Base-by-base conservation (phyloP, 2,113 vertebrate genomes). In the Glaucomys volans region DNA sequence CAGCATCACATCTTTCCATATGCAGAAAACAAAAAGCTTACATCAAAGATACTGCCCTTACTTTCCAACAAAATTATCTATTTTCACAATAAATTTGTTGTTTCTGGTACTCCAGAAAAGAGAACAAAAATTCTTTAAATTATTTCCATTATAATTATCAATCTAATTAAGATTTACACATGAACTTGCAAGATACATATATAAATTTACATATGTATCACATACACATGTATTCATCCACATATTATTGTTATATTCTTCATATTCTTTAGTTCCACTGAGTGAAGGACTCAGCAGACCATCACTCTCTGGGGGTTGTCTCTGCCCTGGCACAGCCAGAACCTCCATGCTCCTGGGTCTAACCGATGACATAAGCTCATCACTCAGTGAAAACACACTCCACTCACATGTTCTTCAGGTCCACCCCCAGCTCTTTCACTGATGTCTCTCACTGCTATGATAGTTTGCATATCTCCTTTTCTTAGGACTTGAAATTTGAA, bases 81-180 rank as follows among this genome's bases (percentile, higher is more conserved):
- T n/a, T 42, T 66, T 89, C 3, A 76, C 12, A 59, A 40, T 64
- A 77, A 74, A 52, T 35, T 50, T 59, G 11, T 32, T 64, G 7
- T 50, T 50, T 91, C 67, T 69, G 16, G 26, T 7, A 76, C 42
- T 81, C 13, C 12, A 30, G 8, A 86, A 54, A 18, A 76, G 2
- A 76, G 52, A 59, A 75, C 47, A 7, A 79, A 87, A 95, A 96
- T 87, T 40, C 32, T 37, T 87, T 94, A 81, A 94, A 52, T 64
- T 80, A 82, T 35, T 79, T 13, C 2, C n/a, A 18, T 28, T 26
- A 81, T 54, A 62, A 90, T 74, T 90, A 64, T 82, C 24, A 92
- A 81, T 14, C 32, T 85, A 54, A 69, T 82, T 80, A 94, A 97
- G 50, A 35, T 1, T 69, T 28, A 81, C 28, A 80, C 42, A 40